Conservation (phyloP, 2,888 invertebrate genomes). For the Pemphredon lugubris region DNA sequence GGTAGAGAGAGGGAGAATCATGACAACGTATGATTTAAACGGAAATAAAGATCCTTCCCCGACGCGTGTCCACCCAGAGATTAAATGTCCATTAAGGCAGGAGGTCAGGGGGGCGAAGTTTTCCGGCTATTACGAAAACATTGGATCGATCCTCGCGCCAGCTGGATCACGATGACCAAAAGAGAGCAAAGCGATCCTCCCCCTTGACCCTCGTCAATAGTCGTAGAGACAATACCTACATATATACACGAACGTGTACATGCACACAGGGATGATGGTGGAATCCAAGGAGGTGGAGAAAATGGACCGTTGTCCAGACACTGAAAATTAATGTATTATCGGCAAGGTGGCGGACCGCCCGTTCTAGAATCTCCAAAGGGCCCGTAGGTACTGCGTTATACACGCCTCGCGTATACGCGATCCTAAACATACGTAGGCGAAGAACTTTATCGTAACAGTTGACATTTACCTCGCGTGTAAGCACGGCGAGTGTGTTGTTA, state of each 20-base stretch:
- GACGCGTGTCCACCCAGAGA: constrained; percentile 37
- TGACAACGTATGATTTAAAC: too few relatives aligned
- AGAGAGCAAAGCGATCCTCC: constrained; percentile 33
- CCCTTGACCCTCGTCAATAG: constrained; percentile 47
- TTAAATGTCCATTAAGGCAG: constrained; percentile 63
- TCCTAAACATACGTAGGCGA: too few relatives aligned
- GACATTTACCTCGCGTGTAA: constrained; percentile 55
- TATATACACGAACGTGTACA: constrained; percentile 47
- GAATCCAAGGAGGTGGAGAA: constrained; percentile 52
- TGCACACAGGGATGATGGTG: constrained; percentile 59
- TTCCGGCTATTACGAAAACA: constrained; percentile 58
- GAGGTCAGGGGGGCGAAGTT: constrained; percentile 33
- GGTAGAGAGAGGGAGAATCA: too few relatives aligned
- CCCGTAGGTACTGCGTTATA: constrained; percentile 47
- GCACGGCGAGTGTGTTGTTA: constrained; percentile 52
- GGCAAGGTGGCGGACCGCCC: constrained; percentile 69
- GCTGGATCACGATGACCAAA: constrained; percentile 61
- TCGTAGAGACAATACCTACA: constrained; percentile 20
- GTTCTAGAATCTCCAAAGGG: constrained; percentile 61
- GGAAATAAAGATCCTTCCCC: constrained; percentile 63
- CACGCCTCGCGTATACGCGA: constrained; percentile 75
- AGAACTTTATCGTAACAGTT: constrained; percentile 56
- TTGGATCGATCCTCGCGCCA: constrained; percentile 56
- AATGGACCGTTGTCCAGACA: constrained; percentile 57
- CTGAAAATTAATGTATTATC: constrained; percentile 72